Evolutionary conservation across 2,888 invertebrate species (phyloP).

Genomic region (Cryptophagus acutangulus): DNA sequence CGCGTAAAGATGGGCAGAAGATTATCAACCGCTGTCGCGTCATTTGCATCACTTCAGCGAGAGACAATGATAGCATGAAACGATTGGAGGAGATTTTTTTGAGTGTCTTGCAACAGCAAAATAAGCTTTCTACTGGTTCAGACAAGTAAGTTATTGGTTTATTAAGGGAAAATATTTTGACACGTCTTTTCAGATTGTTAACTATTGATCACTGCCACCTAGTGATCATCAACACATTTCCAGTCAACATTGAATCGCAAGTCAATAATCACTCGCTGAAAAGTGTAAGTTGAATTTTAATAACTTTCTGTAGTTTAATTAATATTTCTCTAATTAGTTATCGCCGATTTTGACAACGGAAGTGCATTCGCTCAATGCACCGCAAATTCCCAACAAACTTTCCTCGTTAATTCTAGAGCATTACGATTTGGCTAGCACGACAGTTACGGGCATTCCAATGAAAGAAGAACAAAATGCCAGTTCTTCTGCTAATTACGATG

Average conservation of each 20-base stretch:
- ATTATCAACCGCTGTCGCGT: constrained; percentile 66
- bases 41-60: constrained; percentile 84
- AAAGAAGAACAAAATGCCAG: constrained; percentile 99
- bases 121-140: constrained; percentile 60
- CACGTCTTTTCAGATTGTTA: constrained; percentile 57
- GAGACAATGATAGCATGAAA: constrained; percentile 82
- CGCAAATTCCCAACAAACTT: constrained; percentile 67
- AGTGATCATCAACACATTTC: constrained; percentile 83
- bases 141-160: constrained; percentile 55
- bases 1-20: constrained; percentile 37
- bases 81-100: constrained; percentile 83
- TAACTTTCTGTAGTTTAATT: not conserved
- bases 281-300: constrained; percentile 52
- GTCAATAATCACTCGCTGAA: constrained; percentile 67
- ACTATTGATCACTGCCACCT: constrained; percentile 84
- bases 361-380: constrained; percentile 75
- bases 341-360: constrained; percentile 71
- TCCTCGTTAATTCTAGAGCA: constrained; percentile 76
- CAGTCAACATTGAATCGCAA: constrained; percentile 71
- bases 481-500: constrained; percentile 97
- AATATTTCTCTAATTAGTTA: constrained; percentile 49
- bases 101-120: constrained; percentile 76
- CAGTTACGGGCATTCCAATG: constrained; percentile 95
- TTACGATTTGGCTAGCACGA: constrained; percentile 89
- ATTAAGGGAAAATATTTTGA: too few species aligned